phyloP scores from a whole-genome alignment of 1,140 invertebrate species.

The Drosophila prosaltans region DNA sequence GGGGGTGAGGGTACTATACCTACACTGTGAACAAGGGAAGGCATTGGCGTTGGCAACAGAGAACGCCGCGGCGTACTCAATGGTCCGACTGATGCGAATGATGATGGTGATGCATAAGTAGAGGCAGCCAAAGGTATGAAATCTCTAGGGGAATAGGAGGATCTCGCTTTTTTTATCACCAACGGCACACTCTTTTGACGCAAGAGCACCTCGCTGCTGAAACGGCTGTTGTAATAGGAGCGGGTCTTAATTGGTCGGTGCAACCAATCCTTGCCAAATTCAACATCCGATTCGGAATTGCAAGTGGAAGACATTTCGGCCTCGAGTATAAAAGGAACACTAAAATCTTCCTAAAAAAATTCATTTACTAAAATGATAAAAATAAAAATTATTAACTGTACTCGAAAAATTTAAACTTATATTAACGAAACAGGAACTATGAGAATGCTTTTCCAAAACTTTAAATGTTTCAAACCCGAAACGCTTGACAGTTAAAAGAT shows the following conservation, averaged over 20 bases:
- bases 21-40: not conserved
- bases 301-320: not conserved
- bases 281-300: not conserved
- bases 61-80: not conserved
- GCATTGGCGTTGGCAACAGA: not conserved
- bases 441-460: no score
- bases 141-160: not conserved
- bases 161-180: not conserved
- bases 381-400: no score
- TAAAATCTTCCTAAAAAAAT: not conserved
- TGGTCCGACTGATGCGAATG: not conserved
- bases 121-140: no score
- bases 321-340: not conserved
- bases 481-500: no score
- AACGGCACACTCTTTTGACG: not conserved
- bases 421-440: no score
- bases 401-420: no score
- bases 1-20: not conserved
- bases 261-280: not conserved
- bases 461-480: no score
- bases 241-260: not conserved
- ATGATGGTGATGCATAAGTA: no score
- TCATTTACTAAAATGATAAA: not conserved
- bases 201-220: not conserved
- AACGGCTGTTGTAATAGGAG: constrained; percentile 1